phyloP scores from a whole-genome alignment of 1,140 invertebrate genomes.

The Euglossa dilemma region DNA sequence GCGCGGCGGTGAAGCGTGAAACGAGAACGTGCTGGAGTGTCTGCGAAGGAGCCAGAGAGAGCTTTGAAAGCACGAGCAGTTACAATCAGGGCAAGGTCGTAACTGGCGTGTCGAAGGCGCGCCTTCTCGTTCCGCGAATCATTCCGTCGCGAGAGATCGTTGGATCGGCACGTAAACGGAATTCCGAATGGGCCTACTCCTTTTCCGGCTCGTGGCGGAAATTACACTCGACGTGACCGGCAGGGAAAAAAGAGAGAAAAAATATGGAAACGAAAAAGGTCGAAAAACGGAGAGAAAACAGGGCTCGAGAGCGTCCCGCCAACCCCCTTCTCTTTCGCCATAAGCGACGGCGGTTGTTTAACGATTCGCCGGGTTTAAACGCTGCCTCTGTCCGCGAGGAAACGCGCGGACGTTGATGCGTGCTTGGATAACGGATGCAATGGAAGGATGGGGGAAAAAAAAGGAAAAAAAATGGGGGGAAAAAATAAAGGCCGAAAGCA shows the following conservation, averaged over 20 bases:
- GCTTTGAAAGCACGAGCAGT: constrained; percentile 58
- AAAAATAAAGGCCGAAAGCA: background rate
- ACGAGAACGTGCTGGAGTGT: constrained; percentile 50
- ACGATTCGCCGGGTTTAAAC: background rate
- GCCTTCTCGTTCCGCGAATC: constrained; percentile 49
- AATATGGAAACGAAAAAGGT: background rate
- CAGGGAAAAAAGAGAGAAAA: no score
- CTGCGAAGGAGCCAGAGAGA: constrained; percentile 41
- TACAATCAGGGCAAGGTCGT: constrained; percentile 67
- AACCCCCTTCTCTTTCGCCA: background rate
- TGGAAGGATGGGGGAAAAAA: background rate
- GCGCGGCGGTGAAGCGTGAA: constrained; percentile 44
- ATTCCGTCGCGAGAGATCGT: constrained; percentile 29
- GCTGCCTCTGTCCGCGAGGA: background rate
- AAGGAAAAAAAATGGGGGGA: background rate
- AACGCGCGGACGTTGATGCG: background rate
- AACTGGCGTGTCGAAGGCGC: constrained; percentile 64
- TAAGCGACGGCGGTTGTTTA: background rate
- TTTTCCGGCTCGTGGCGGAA: background rate
- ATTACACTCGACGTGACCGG: background rate
- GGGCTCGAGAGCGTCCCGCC: background rate
- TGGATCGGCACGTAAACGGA: constrained; percentile 30
- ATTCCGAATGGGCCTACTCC: background rate
- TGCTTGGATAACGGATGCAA: background rate
- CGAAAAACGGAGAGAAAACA: no score